Conservation (phyloP, 2,888 invertebrate genomes). For the Ischnus inquisitorius region DNA sequence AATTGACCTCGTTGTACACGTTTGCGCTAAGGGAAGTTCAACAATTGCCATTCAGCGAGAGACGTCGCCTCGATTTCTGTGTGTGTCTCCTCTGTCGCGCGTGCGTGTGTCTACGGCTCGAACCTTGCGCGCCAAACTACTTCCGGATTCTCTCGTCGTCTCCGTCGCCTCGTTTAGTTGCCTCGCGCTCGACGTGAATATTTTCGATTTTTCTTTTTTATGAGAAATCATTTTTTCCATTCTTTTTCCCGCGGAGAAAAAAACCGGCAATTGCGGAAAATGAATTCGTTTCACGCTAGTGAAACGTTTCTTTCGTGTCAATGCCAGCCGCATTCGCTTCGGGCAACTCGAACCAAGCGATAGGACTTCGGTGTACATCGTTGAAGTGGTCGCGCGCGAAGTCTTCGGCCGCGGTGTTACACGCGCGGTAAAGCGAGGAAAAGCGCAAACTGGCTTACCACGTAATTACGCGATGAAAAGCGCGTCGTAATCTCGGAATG, state of each 20-base stretch:
- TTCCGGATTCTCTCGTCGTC: slow-evolving; percentile 63
- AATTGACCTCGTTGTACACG: slow-evolving; percentile 85
- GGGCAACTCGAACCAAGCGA: too few species aligned
- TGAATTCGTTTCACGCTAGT: too few species aligned
- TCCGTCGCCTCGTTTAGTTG: slow-evolving; percentile 42
- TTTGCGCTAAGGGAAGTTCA: slow-evolving; percentile 85
- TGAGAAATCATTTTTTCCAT: slow-evolving; percentile 22
- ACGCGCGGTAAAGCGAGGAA: background rate
- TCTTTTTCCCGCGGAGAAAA: background rate
- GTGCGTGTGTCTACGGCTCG: slow-evolving; percentile 24
- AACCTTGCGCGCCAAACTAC: slow-evolving; percentile 67
- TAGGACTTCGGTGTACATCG: too few species aligned
- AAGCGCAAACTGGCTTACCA: slow-evolving; percentile 15
- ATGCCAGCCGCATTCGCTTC: too few species aligned
- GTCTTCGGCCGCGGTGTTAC: background rate
- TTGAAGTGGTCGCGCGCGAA: background rate
- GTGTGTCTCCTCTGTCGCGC: slow-evolving; percentile 24
- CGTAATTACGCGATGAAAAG: slow-evolving; percentile 32
- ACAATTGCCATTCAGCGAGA: slow-evolving; percentile 84
- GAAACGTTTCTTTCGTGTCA: too few species aligned
- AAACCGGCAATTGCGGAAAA: too few species aligned
- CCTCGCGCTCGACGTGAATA: slow-evolving; percentile 36
- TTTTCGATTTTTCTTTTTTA: slow-evolving; percentile 5
- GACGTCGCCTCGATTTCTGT: slow-evolving; percentile 53
- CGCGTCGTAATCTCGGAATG: slow-evolving; percentile 41